These are phyloP conservation scores for Phenganax stokvisi DNA, from an alignment of 92 coral and sea anemone genomes.

Conservation along the genomic window DNA sequence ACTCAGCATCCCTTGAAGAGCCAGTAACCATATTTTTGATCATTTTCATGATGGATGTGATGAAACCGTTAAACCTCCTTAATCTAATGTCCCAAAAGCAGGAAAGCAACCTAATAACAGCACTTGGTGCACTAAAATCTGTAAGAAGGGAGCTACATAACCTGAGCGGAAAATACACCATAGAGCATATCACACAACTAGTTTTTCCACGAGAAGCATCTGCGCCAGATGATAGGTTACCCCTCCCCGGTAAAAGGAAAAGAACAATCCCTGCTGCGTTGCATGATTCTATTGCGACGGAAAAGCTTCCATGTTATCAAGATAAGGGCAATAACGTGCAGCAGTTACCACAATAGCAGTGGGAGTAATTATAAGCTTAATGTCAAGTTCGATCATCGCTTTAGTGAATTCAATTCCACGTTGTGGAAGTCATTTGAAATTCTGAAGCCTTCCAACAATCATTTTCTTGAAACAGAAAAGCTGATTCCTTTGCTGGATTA, in stretches of 20 bases:
- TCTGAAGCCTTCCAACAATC: not conserved
- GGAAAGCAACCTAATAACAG: not conserved
- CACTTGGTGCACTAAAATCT: conserved; percentile 26
- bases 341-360: not conserved
- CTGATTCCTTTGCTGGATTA: conserved; percentile 10
- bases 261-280: conserved; percentile 25
- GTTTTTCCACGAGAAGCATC: conserved; percentile 16
- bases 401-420: conserved; percentile 24
- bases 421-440: conserved; percentile 25
- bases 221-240: not conserved
- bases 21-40: conserved; percentile 23
- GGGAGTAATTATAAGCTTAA: not conserved
- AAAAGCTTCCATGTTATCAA: conserved; percentile 1
- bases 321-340: not conserved
- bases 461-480: conserved; percentile 4
- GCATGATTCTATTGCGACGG: conserved; percentile 1
- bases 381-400: not conserved
- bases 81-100: conserved; percentile 23
- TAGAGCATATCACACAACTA: conserved; percentile 22
- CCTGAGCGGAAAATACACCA: conserved; percentile 1
- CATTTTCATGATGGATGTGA: conserved; percentile 30
- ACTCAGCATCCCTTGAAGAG: conserved; percentile 30
- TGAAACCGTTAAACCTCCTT: conserved; percentile 10
- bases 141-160: conserved; percentile 27
- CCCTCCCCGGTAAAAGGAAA: conserved; percentile 9